Conservation (phyloP, 1,140 invertebrate species). For the Triops longicaudatus region DNA sequence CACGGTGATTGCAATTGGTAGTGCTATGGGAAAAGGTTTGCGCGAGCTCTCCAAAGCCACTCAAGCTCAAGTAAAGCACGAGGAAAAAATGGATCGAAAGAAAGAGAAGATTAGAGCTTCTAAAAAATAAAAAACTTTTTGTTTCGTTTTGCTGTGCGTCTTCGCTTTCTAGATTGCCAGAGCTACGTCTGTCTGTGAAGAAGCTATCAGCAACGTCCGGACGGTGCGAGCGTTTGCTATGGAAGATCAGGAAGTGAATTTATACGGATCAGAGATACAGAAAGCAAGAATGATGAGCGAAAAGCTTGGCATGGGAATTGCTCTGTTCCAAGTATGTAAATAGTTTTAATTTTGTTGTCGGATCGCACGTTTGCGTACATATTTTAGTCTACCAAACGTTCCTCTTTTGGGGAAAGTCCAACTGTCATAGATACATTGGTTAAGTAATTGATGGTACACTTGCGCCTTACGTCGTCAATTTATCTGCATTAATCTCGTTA, state of each 20-base stretch:
- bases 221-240: conserved; percentile 88
- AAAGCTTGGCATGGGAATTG: conserved; percentile 79
- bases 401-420: no score
- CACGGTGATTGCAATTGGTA: conserved; percentile 64
- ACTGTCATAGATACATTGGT: not conserved
- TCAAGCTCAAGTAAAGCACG: conserved; percentile 57
- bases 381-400: conserved; percentile 4
- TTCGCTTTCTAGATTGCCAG: conserved; percentile 56
- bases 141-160: not conserved
- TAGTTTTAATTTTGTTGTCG: conserved; percentile 17
- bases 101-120: not conserved
- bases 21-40: conserved; percentile 61
- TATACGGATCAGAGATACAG: conserved; percentile 66
- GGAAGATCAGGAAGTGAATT: conserved; percentile 68
- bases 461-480: no score
- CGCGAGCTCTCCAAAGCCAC: conserved; percentile 62
- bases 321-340: conserved; percentile 59
- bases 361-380: conserved; percentile 20
- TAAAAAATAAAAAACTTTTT: not conserved
- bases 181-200: conserved; percentile 78
- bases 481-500: no score
- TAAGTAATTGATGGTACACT: no score
- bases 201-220: conserved; percentile 82
- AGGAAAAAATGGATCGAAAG: not conserved
- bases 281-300: conserved; percentile 61